A percentile compares a stretch with the other conserved stretches of the same genome.
phyloP scores from a whole-genome alignment of 1,140 invertebrate genomes.

The Chrysoperla carnea region DNA sequence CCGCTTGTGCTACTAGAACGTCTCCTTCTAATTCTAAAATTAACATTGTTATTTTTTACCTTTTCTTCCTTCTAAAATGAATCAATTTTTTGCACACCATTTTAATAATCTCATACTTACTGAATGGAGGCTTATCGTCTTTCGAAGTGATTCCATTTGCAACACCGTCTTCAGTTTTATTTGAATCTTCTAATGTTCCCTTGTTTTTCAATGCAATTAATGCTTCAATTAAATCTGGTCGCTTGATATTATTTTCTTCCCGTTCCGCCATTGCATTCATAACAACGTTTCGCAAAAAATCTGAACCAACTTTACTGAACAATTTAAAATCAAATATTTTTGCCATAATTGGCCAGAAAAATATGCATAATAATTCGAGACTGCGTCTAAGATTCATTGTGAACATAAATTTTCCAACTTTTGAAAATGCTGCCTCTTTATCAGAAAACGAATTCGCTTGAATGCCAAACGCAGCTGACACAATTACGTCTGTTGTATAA shows the following conservation, averaged over 20 bases:
- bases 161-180: no score
- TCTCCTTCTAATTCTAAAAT: not conserved
- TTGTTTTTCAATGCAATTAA: constrained; percentile 28
- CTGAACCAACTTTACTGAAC: constrained; percentile 5
- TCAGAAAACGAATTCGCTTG: constrained; percentile 31
- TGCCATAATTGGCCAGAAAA: constrained; percentile 9
- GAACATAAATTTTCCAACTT: constrained; percentile 14
- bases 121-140: no score
- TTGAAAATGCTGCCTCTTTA: constrained; percentile 23
- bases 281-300: constrained; percentile 15
- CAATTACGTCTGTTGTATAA: constrained; percentile 37
- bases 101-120: no score
- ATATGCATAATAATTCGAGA: constrained; percentile 5
- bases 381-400: not conserved
- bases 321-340: constrained; percentile 9
- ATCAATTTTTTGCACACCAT: no score
- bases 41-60: constrained; percentile 2
- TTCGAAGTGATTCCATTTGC: no score
- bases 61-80: no score
- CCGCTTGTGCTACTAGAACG: constrained; percentile 20
- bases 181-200: not conserved
- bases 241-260: constrained; percentile 15
- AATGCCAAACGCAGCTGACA: constrained; percentile 35
- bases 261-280: constrained; percentile 14
- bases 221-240: constrained; percentile 36